Conservation (phyloP, 1,140 invertebrate genomes). For the Drosophila sp. region DNA sequence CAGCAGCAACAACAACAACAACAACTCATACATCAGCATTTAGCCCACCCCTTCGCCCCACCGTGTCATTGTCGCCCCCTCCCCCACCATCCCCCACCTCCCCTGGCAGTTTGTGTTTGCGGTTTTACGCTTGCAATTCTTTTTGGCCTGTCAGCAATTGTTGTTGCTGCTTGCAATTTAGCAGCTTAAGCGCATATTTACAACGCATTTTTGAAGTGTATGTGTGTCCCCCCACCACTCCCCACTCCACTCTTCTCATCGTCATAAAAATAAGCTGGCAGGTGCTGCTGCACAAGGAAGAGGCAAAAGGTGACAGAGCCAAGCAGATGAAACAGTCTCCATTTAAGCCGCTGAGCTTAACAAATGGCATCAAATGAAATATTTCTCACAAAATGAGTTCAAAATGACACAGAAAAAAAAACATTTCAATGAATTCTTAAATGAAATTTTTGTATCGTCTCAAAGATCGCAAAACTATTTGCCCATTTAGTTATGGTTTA, state of each 20-base stretch:
- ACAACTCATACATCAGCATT: conserved; percentile 78
- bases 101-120: conserved; percentile 39
- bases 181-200: conserved; percentile 77
- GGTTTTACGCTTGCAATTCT: conserved; percentile 74
- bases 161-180: conserved; percentile 68
- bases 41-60: conserved; percentile 33
- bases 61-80: conserved; percentile 35
- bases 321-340: conserved; percentile 38
- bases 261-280: conserved; percentile 65
- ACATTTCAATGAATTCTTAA: background rate
- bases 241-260: background rate
- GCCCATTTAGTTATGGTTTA: too few relatives aligned
- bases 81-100: too few relatives aligned
- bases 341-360: conserved; percentile 32
- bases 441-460: too few relatives aligned
- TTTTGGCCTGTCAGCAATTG: conserved; percentile 67
- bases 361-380: conserved; percentile 18
- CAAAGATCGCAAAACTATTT: too few relatives aligned
- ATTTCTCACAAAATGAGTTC: conserved; percentile 3
- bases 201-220: conserved; percentile 66
- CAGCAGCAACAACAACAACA: conserved; percentile 48
- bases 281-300: conserved; percentile 48
- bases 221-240: conserved; percentile 28
- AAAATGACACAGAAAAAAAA: background rate
- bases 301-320: conserved; percentile 32